Conservation (phyloP, 2,113 vertebrate species). For the Cynoglossus semilaevis region DNA sequence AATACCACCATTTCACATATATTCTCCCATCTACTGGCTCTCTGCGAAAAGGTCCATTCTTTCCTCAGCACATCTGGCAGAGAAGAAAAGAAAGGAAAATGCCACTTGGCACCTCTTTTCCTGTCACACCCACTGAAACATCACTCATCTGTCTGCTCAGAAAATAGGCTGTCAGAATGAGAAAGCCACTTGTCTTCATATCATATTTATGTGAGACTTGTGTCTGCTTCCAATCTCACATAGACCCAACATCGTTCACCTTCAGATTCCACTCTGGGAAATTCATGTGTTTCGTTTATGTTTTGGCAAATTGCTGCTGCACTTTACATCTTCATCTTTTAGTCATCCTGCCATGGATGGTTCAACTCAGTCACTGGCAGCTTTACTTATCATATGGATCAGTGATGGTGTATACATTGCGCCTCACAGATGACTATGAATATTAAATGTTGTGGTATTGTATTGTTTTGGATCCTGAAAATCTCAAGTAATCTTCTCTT, state of each 20-base stretch:
- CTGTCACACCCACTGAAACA: conserved; percentile 63
- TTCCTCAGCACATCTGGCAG: conserved; percentile 12
- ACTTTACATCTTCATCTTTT: conserved; percentile 35
- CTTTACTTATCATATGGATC: conserved; percentile 64
- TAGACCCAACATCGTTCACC: conserved; percentile 69
- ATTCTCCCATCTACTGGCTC: conserved; percentile 28
- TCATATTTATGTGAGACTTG: conserved; percentile 70
- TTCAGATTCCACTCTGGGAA: conserved; percentile 59
- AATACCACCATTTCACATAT: conserved; percentile 52
- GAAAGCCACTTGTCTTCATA: conserved; percentile 56
- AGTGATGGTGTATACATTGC: conserved; percentile 58
- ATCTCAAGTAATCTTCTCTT: conserved; percentile 49
- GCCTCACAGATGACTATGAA: conserved; percentile 67
- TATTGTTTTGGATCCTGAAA: conserved; percentile 50
- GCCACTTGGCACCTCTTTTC: conserved; percentile 41
- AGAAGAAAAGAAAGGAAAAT: conserved; percentile 17
- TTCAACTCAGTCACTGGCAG: conserved; percentile 61
- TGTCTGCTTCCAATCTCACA: conserved; percentile 66
- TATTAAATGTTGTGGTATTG: conserved; percentile 66
- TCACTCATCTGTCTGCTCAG: conserved; percentile 56
- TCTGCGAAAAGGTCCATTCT: conserved; percentile 27
- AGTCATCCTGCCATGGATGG: conserved; percentile 52
- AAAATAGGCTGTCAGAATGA: conserved; percentile 71
- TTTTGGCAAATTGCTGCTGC: conserved; percentile 61
- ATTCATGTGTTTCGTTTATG: conserved; percentile 63